phyloP scores from a whole-genome alignment of 2,888 invertebrate genomes.

The Cartodere bifasciata region DNA sequence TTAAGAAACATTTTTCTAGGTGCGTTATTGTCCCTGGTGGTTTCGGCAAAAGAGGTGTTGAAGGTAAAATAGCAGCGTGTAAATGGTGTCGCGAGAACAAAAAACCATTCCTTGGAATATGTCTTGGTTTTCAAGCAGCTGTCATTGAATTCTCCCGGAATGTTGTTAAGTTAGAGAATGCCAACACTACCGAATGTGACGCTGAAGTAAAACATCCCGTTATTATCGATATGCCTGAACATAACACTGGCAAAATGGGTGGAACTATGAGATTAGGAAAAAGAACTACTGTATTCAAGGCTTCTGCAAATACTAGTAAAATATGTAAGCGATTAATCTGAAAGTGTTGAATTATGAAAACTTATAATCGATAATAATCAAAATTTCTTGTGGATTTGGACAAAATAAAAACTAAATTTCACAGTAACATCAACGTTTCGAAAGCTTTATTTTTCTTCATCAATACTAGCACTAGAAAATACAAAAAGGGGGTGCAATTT shows the following conservation, averaged over 20 bases:
- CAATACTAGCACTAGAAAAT: no score
- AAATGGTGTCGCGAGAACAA: slow-evolving; percentile 84
- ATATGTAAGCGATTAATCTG: no score
- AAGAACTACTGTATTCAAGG: slow-evolving; percentile 69
- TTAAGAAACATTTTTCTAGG: no score
- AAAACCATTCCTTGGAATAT: slow-evolving; percentile 90
- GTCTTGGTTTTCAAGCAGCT: slow-evolving; percentile 94
- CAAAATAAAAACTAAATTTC: no score
- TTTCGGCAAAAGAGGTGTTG: slow-evolving; percentile 90
- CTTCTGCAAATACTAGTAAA: slow-evolving; percentile 38
- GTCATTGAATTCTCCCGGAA: slow-evolving; percentile 92
- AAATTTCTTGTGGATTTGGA: no score
- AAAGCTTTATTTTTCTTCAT: no score
- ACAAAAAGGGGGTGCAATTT: no score
- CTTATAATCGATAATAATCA: no score
- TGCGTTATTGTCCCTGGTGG: slow-evolving; percentile 96
- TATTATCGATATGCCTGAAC: slow-evolving; percentile 98
- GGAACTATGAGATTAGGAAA: slow-evolving; percentile 98
- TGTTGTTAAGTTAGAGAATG: slow-evolving; percentile 59
- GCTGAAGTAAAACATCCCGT: slow-evolving; percentile 62
- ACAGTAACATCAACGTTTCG: no score
- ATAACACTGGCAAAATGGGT: slow-evolving; percentile 83
- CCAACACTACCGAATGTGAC: slow-evolving; percentile 79
- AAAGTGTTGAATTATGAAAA: no score
- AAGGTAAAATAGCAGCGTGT: slow-evolving; percentile 90